Evolutionary conservation across 2,888 invertebrate genomes (phyloP).

Genomic region (Holacanthella duospinosa): DNA sequence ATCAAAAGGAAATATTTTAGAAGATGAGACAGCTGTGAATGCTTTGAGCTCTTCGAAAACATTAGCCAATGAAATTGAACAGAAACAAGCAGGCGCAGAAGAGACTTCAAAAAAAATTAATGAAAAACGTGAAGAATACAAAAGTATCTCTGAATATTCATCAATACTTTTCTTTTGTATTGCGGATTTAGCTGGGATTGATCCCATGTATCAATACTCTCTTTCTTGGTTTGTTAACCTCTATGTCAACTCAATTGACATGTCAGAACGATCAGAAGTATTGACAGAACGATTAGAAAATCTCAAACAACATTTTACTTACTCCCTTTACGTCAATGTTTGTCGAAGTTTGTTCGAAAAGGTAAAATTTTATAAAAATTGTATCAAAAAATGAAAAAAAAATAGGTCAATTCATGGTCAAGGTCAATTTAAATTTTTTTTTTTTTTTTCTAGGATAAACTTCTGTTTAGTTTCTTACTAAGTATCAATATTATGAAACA

Average conservation of each 20-base stretch:
- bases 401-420: too few relatives aligned
- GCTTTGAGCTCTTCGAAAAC: slow-evolving; percentile 74
- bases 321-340: slow-evolving; percentile 78
- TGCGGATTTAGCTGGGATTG: slow-evolving; percentile 73
- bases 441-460: slow-evolving; percentile 58
- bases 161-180: slow-evolving; percentile 84
- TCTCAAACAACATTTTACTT: slow-evolving; percentile 71
- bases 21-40: slow-evolving; percentile 73
- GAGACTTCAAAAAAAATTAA: slow-evolving; percentile 85
- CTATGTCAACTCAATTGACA: slow-evolving; percentile 73
- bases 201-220: slow-evolving; percentile 97
- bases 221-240: slow-evolving; percentile 86
- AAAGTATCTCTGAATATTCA: slow-evolving; percentile 81
- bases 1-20: slow-evolving; percentile 57
- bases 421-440: neutral
- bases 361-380: slow-evolving; percentile 44
- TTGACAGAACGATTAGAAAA: slow-evolving; percentile 61
- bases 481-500: slow-evolving; percentile 60
- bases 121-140: slow-evolving; percentile 63
- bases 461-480: slow-evolving; percentile 71
- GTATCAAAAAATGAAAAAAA: too few relatives aligned
- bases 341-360: slow-evolving; percentile 89
- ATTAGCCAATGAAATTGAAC: slow-evolving; percentile 78
- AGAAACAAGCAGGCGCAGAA: slow-evolving; percentile 80
- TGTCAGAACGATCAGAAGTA: slow-evolving; percentile 72